These are phyloP conservation scores for Eufriesea mexicana DNA, from an alignment of 1,140 invertebrate species.

Conservation along the genomic window DNA sequence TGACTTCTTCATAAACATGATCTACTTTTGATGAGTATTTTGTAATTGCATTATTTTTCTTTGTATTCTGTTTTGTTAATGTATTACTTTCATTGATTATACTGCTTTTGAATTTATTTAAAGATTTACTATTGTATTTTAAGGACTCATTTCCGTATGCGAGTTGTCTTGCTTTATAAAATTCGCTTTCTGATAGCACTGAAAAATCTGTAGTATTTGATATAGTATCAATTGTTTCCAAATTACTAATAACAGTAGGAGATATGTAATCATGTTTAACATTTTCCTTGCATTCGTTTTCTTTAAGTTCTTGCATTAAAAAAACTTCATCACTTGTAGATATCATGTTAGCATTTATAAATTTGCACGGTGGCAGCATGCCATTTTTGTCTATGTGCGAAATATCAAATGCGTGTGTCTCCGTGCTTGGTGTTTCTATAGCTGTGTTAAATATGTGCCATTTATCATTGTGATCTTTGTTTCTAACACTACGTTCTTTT, in stretches of 20 bases:
- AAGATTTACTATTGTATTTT: constrained; percentile 14
- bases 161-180: not conserved
- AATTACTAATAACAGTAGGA: constrained; percentile 1
- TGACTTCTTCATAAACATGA: constrained; percentile 69
- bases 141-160: constrained; percentile 11
- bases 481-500: constrained; percentile 37
- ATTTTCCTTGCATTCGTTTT: not conserved
- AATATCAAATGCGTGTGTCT: constrained; percentile 78
- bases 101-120: not conserved
- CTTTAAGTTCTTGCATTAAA: not conserved
- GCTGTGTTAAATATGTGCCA: constrained; percentile 31
- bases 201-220: constrained; percentile 23
- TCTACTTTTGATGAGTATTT: constrained; percentile 31
- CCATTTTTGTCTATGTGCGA: constrained; percentile 50
- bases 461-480: constrained; percentile 20
- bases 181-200: not conserved
- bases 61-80: not conserved
- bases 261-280: constrained; percentile 21
- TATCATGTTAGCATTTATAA: constrained; percentile 39
- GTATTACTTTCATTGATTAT: not conserved
- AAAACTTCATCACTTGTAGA: not conserved
- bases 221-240: constrained; percentile 36
- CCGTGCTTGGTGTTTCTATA: constrained; percentile 65
- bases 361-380: constrained; percentile 44
- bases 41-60: not conserved